A percentile compares a stretch with the other conserved stretches of the same genome.
These are phyloP conservation scores for Calidris pygmaea DNA, from an alignment of 2,113 vertebrate genomes.

Conservation along the genomic window DNA sequence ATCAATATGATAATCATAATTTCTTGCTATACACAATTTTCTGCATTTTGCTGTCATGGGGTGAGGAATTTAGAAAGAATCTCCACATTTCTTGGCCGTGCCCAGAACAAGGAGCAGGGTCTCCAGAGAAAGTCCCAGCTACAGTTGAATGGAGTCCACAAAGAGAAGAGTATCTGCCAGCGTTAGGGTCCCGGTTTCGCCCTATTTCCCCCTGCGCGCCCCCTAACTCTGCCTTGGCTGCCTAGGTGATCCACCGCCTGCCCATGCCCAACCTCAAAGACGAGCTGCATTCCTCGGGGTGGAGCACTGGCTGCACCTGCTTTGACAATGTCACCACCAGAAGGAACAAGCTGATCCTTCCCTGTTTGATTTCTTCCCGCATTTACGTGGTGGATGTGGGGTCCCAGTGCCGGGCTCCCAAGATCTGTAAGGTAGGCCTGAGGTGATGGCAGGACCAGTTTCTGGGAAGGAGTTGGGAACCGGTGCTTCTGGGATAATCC, in stretches of 20 bases:
- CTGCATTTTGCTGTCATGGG: neutral
- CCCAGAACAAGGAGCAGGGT: neutral
- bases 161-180: neutral
- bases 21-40: rapidly evolving
- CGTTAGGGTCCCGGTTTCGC: neutral
- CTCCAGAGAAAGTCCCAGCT: neutral
- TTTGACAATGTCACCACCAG: neutral
- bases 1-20: neutral
- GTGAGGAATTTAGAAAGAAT: neutral
- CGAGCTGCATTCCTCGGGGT: conserved; percentile 25
- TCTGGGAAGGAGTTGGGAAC: neutral
- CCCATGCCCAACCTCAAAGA: conserved; percentile 51
- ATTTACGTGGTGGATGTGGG: conserved; percentile 57
- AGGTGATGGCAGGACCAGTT: neutral
- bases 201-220: too few species aligned
- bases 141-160: neutral
- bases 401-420: neutral
- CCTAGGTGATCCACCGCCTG: conserved; percentile 51
- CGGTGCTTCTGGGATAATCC: neutral
- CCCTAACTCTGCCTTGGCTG: neutral
- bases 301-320: neutral
- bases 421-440: neutral
- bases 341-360: conserved; percentile 36
- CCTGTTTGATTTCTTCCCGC: conserved; percentile 40
- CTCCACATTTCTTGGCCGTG: too few species aligned